Percentiles rank a stretch among this genome's conserved stretches.
phyloP scores from a whole-genome alignment of 2,888 invertebrate species.

The Coenonympha arcania region DNA sequence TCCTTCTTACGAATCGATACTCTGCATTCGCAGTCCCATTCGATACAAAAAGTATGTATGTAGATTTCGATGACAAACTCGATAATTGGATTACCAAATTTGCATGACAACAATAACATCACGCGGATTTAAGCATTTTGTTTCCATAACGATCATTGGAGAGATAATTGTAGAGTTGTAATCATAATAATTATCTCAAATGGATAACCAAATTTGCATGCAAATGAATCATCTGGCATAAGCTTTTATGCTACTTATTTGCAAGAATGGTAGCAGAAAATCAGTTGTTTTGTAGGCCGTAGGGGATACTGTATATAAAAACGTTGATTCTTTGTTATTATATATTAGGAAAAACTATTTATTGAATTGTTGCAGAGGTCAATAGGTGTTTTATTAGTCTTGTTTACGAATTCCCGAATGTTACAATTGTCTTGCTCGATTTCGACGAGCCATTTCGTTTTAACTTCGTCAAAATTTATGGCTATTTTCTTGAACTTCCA shows the following conservation, averaged over 20 bases:
- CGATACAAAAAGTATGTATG: conserved; percentile 34
- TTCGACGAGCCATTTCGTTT: no score
- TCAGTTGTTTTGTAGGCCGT: background rate
- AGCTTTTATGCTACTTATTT: conserved; percentile 4
- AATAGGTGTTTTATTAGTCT: no score
- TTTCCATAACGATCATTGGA: conserved; percentile 2
- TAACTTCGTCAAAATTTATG: no score
- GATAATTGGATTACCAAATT: conserved; percentile 42
- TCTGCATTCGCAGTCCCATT: conserved; percentile 28
- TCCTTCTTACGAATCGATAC: conserved; percentile 26
- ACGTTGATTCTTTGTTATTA: background rate
- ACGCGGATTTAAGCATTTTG: conserved; percentile 17
- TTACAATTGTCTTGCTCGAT: no score
- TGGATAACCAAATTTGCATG: conserved; percentile 12
- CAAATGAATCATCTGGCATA: background rate
- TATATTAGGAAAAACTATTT: background rate
- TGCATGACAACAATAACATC: conserved; percentile 44
- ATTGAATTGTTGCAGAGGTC: background rate
- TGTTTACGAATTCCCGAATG: no score
- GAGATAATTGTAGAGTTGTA: background rate
- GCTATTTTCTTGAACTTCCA: no score
- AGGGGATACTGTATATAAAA: background rate
- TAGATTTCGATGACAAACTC: conserved; percentile 20
- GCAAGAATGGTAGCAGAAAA: background rate
- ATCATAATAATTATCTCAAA: background rate